Base-by-base conservation (phyloP, 2,888 invertebrate species). In the Lamellibrachia satsuma region DNA sequence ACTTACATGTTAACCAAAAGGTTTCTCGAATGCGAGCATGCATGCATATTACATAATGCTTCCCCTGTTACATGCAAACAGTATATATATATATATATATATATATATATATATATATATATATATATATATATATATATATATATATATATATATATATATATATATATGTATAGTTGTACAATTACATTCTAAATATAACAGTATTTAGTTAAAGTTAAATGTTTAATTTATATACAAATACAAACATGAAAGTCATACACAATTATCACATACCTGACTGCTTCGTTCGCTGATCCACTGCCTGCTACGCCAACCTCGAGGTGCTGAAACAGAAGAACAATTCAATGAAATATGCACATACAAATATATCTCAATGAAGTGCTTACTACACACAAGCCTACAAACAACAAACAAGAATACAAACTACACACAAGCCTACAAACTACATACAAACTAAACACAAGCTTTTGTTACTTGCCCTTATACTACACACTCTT, bases 241-340 rank as follows among this genome's bases (percentile, higher is more conserved):
- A 6, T 75, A 75, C 22, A 15, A 75, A 75, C 22, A 2, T 75
- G n/a, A 75, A n/a, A 75, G n/a, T 22, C 15, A 75, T 15, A n/a
- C 75, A 75, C n/a, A 15, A 4, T 15, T 15, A 22, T 22, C 3
- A 90, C 93, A 92, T 93, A 96, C 96, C 96, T 95, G 90, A 95
- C 95, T 22, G 95, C 94, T 95, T 96, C 96, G 94, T 96, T 96
- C 27, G 96, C 94, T 90, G 95, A 94, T 8, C 95, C 95, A 94
- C 95, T 95, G 92, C 93, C 93, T 93, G 96, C 96, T 90, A 15
- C 39, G 22, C 52, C 91, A 91, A 52, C 91, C 11, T 95, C 75
- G 52, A 96, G 93, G 93, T 96, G 95, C 96, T 95, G 93, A 9
- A 93, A 94, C 75, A 92, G 51, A 90, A 6, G 22, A 22, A 55